Percentiles rank a stretch among this genome's conserved stretches.
Evolutionary conservation across 2,113 vertebrate genomes (phyloP).

Genomic region (Percina caprodes): DNA sequence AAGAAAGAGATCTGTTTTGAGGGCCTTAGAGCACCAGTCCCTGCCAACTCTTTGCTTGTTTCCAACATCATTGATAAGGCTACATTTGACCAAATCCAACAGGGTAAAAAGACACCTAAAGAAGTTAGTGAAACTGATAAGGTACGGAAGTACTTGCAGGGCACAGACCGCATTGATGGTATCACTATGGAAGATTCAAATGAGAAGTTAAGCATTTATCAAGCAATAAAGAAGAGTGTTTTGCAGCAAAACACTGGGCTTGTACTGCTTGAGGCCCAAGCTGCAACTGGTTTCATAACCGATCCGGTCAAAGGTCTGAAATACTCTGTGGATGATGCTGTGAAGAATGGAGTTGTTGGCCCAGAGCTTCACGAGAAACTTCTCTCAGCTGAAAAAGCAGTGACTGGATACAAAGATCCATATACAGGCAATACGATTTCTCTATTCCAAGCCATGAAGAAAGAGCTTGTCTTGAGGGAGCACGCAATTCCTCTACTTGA

Average conservation of each 20-base stretch:
- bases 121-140: slow-evolving; percentile 85
- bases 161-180: slow-evolving; percentile 88
- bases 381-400: slow-evolving; percentile 90
- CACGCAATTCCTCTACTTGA: slow-evolving; percentile 86
- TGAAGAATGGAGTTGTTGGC: slow-evolving; percentile 91
- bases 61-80: slow-evolving; percentile 87
- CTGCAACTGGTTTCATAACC: slow-evolving; percentile 91
- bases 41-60: slow-evolving; percentile 87
- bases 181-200: slow-evolving; percentile 88
- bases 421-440: slow-evolving; percentile 89
- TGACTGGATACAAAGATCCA: slow-evolving; percentile 91
- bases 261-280: slow-evolving; percentile 92
- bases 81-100: slow-evolving; percentile 89
- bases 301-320: slow-evolving; percentile 87
- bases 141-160: slow-evolving; percentile 88
- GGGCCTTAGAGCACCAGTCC: slow-evolving; percentile 89
- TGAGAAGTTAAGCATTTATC: slow-evolving; percentile 92
- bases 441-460: slow-evolving; percentile 93
- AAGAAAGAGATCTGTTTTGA: slow-evolving; percentile 87
- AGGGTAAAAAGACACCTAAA: slow-evolving; percentile 89
- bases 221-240: slow-evolving; percentile 91
- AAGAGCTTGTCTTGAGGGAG: slow-evolving; percentile 85
- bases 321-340: slow-evolving; percentile 89
- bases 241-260: slow-evolving; percentile 88
- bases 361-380: slow-evolving; percentile 90